Base-by-base conservation (phyloP, 2,113 vertebrate species). In the Coptodon bakossiorum region DNA sequence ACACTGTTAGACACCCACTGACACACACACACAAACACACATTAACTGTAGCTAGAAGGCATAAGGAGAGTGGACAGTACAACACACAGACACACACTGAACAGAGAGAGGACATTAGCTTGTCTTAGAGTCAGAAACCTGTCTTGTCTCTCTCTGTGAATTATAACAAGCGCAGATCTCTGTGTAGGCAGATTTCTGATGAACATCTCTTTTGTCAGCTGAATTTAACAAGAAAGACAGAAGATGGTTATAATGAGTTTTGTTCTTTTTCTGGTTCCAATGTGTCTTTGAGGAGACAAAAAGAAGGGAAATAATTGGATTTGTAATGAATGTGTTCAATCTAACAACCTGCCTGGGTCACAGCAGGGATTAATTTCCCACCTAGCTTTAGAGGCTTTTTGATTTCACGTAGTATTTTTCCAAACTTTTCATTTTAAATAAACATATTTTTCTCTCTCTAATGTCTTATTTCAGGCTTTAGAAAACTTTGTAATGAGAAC, bases 121-220 rank as follows among this genome's bases (percentile, higher is more conserved):
- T 56, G 59, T 73, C 83, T 81, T 9, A 1, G 73, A 78, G 27
- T 76, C 68, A 1, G 68, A 76, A 76, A 2, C 16, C 45, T n/a
- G 45, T 31, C 71, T 50, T 12, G 85, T 87, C 24, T 56, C 9
- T 71, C 57, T 80, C 2, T 48, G 9, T 40, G 86, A 85, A 80
- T 57, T n/a, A 56, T 19, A 88, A 85, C 52, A 22, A 56, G 78
- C 40, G 6, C 59, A 31, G 56, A 82, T 84, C 48, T 76, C 9
- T 31, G 14, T 52, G 3, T 50, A 66, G 24, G 50, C 34, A 1
- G 52, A 50, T 52, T 83, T 24, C 27, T 45, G 88, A 88, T 90
- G 53, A 92, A 63, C 80, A 88, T 91, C 85, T 88, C 54, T 19
- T 68, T n/a, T 38, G 80, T 92, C 89, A 86, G 87, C 89, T 79